Base-by-base conservation (phyloP, 2,888 invertebrate genomes). In the Cosmopolites sordidus region DNA sequence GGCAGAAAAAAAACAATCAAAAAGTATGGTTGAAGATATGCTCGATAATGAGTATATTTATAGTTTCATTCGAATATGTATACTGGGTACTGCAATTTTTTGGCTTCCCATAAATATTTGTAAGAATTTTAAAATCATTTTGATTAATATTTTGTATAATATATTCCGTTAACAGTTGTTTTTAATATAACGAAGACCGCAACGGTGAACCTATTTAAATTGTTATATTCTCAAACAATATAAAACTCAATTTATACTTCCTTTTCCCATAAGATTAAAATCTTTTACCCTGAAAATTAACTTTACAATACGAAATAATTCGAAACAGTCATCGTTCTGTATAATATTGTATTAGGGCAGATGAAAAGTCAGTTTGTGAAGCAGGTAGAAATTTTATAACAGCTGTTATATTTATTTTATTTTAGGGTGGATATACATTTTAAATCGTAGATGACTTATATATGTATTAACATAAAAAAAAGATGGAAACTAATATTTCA, bases 311-410 rank as follows among this genome's bases (percentile, higher is more conserved):
- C 18, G 18, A 16, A 38, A 38, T 38, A 14, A 39, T 38, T 38
- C 33, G 37, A n/a, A 46, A 46, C 12, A 22, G 38, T 38, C 39
- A 46, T 38, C 39, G 33, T 33, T 33, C 8, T 18, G 44, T 30
- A 22, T 16, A n/a, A 8, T 38, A 16, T 48, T 16, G 40, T 43
- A 47, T 43, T 27, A 48, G 12, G 29, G 16, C 48, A 40, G 39
- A 44, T 53, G 38, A 53, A 48, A 53, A 48, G 48, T 39, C 30
- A 39, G 45, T 53, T 48, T 53, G 17, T 29, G 29, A 39, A 53
- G 43, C 53, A 53, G 53, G 53, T 53, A 53, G 43, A 47, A 52
- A 47, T 41, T 51, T 40, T 42, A 38, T 42, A 43, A 53, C 53
- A 53, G 53, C 53, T 53, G 53, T 48, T 48, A 16, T 48, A 48